Evolutionary conservation across 92 coral and sea anemone species (phyloP).

Genomic region (Bergia puertoricense): DNA sequence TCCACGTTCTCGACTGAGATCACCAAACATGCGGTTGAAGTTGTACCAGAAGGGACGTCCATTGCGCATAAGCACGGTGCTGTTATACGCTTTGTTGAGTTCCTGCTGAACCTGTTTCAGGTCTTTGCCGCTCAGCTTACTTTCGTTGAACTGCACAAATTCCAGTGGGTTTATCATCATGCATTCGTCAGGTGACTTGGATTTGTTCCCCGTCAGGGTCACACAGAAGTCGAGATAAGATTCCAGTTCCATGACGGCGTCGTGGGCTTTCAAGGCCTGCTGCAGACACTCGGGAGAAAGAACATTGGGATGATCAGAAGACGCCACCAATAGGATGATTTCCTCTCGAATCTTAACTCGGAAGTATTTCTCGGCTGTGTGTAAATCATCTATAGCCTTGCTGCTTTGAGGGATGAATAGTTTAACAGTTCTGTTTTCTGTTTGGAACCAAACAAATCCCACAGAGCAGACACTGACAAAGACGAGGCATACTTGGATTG

Average conservation of each 20-base stretch:
- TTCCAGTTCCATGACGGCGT: constrained; percentile 17
- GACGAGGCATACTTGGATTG: constrained; percentile 25
- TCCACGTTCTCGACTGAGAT: not conserved
- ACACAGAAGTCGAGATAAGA: constrained; percentile 41
- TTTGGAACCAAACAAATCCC: constrained; percentile 35
- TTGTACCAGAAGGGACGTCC: constrained; percentile 61
- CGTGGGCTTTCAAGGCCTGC: constrained; percentile 44
- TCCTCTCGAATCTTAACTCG: constrained; percentile 39
- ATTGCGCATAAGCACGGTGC: constrained; percentile 56
- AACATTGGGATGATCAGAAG: constrained; percentile 35
- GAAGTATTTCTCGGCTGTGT: constrained; percentile 39
- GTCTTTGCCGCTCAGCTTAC: no score
- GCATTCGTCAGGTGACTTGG: constrained; percentile 49
- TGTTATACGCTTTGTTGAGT: not conserved
- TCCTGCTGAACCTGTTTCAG: not conserved
- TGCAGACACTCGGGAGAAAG: constrained; percentile 48
- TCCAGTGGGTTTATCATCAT: constrained; percentile 65
- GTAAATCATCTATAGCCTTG: constrained; percentile 34
- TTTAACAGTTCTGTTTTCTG: constrained; percentile 44
- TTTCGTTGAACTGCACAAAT: constrained; percentile 53
- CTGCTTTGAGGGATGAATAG: constrained; percentile 48
- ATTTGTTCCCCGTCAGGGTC: constrained; percentile 8
- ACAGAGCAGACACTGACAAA: constrained; percentile 24
- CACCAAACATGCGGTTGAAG: constrained; percentile 57
- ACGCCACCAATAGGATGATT: constrained; percentile 40